Evolutionary conservation across 2,888 invertebrate genomes (phyloP).

Genomic region (Acanthosepion esculentum): DNA sequence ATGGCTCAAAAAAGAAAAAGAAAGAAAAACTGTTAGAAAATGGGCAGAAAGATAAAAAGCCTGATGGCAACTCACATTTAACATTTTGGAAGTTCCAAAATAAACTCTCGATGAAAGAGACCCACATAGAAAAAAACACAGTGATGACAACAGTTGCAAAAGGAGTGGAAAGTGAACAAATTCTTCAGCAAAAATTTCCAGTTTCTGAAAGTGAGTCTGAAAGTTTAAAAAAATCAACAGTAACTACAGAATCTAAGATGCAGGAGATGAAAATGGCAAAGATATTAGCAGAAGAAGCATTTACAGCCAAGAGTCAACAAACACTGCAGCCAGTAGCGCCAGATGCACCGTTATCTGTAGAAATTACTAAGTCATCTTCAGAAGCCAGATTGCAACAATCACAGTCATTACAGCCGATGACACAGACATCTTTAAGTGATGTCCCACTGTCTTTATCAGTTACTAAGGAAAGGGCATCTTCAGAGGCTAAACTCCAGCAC

Average conservation of each 20-base stretch:
- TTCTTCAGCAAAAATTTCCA: neutral
- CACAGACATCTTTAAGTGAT: neutral
- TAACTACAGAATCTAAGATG: neutral
- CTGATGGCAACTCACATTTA: neutral
- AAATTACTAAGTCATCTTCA: neutral
- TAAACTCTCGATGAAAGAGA: neutral
- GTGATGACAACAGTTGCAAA: neutral
- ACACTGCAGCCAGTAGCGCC: neutral
- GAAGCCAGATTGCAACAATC: neutral
- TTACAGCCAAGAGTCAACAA: neutral
- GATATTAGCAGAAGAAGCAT: neutral
- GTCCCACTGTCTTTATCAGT: neutral
- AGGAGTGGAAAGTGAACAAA: neutral
- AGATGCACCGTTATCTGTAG: neutral
- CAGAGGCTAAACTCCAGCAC: neutral
- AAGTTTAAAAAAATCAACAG: neutral
- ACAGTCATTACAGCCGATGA: neutral
- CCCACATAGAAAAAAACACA: neutral
- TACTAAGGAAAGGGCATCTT: neutral
- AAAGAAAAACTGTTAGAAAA: neutral
- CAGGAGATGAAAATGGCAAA: neutral
- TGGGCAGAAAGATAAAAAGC: neutral
- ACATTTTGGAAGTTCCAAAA: neutral
- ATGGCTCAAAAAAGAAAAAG: neutral
- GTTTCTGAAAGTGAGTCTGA: neutral